phyloP scores from a whole-genome alignment of 2,888 invertebrate genomes.

The Nasonovia ribisnigri region DNA sequence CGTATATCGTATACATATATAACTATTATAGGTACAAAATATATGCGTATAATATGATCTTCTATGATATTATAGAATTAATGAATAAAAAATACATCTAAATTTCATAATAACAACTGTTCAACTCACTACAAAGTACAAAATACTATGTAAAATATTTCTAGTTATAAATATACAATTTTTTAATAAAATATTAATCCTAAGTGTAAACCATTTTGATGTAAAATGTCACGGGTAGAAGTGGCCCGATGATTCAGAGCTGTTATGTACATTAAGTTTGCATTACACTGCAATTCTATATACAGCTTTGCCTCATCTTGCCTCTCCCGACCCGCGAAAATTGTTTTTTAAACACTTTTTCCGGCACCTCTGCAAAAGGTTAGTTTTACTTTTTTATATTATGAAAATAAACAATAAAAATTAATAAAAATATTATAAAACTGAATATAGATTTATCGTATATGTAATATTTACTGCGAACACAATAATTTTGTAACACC shows the following conservation, averaged over 20 bases:
- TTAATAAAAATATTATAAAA: background rate
- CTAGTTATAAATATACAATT: background rate
- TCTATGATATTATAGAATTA: background rate
- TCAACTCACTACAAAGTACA: background rate
- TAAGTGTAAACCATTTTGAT: background rate
- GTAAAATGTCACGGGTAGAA: conserved; percentile 48
- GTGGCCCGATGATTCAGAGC: conserved; percentile 64
- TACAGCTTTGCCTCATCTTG: conserved; percentile 65
- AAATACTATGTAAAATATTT: background rate
- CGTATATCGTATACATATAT: background rate
- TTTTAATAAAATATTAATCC: background rate
- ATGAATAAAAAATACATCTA: background rate
- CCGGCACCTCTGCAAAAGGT: background rate
- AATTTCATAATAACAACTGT: background rate
- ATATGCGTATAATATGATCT: background rate
- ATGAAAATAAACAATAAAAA: background rate
- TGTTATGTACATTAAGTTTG: conserved; percentile 46
- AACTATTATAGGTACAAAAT: background rate
- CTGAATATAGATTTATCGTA: background rate
- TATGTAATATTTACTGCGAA: background rate
- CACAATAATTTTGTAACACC: background rate
- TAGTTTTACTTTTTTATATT: background rate
- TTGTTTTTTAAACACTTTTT: conserved; percentile 1
- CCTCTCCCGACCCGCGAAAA: conserved; percentile 52
- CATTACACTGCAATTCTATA: conserved; percentile 18